A percentile compares a stretch with the other conserved stretches of the same genome.
Evolutionary conservation across 2,797 vertebrate species (phyloP).

Genomic region (Enteromius trimaculatus): DNA sequence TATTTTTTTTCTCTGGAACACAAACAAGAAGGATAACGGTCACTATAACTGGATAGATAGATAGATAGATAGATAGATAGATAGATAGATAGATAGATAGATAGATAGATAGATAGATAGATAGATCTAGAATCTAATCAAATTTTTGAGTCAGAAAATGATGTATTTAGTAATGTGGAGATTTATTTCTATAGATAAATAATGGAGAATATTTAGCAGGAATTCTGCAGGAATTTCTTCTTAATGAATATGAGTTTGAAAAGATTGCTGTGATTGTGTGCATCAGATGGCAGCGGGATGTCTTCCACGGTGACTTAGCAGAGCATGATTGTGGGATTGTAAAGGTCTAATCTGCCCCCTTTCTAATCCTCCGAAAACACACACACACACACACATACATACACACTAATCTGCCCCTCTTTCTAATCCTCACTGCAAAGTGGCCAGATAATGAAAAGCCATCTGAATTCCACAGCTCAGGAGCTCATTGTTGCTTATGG

Average conservation of each 20-base stretch:
- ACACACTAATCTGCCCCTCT: constrained; percentile 56
- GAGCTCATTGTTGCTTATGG: constrained; percentile 61
- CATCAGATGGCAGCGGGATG: constrained; percentile 67
- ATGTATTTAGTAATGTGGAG: neutral
- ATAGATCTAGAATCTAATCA: neutral
- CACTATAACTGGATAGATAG: neutral
- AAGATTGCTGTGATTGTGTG: constrained; percentile 49
- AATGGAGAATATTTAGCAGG: neutral
- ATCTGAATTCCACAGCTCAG: constrained; percentile 63
- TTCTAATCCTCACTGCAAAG: constrained; percentile 70
- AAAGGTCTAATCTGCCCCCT: constrained; percentile 70
- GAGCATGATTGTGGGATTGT: constrained; percentile 62
- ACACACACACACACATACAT: constrained; percentile 41
- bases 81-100: no score
- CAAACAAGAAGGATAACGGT: neutral
- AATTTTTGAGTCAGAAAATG: neutral
- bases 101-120: no score
- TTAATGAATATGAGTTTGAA: constrained; percentile 49
- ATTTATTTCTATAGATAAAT: constrained; percentile 27
- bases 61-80: no score
- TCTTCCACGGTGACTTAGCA: constrained; percentile 68
- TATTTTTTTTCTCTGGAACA: neutral
- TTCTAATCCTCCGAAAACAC: constrained; percentile 44
- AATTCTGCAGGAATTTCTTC: constrained; percentile 11
- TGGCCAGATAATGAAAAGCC: constrained; percentile 66